Percentiles rank a stretch among this genome's conserved stretches.
These are phyloP conservation scores for Eueides isabella DNA, from an alignment of 1,140 invertebrate species.

Conservation along the genomic window DNA sequence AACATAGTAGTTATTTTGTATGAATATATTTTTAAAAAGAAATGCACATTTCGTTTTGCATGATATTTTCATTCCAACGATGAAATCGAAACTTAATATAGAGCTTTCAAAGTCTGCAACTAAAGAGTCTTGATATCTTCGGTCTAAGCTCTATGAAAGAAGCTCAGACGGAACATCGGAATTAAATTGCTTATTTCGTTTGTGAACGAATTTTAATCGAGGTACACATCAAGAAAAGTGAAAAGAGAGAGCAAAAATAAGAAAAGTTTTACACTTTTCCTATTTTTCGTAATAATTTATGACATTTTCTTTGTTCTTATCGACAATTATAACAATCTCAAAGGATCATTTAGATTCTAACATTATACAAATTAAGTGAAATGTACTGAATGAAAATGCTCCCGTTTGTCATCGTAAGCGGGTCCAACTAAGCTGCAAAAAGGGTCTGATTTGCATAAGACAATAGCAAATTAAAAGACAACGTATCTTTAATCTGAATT, in stretches of 20 bases:
- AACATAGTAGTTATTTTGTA: neutral
- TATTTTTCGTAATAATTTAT: conserved; percentile 16
- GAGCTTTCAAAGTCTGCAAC: neutral
- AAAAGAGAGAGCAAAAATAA: no score
- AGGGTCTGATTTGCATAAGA: conserved; percentile 67
- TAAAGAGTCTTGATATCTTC: neutral
- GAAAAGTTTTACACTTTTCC: no score
- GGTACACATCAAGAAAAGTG: neutral
- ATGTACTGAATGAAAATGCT: conserved; percentile 51
- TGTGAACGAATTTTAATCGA: neutral
- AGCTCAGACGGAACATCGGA: neutral
- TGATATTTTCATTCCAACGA: neutral
- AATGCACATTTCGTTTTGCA: neutral
- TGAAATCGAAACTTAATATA: neutral
- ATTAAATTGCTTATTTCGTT: neutral
- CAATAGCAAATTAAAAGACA: conserved; percentile 63
- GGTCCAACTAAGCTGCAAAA: conserved; percentile 57
- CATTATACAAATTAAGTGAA: conserved; percentile 46
- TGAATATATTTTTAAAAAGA: neutral
- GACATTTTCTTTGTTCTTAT: neutral
- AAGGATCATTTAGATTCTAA: neutral
- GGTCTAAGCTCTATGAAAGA: neutral
- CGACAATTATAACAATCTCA: neutral
- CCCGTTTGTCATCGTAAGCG: conserved; percentile 59
- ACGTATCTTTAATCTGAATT: conserved; percentile 57